Evolutionary conservation across 2,888 invertebrate species (phyloP), one percentile per base, ranked within the genome.

Genomic region (Dynastes hyllus): DNA sequence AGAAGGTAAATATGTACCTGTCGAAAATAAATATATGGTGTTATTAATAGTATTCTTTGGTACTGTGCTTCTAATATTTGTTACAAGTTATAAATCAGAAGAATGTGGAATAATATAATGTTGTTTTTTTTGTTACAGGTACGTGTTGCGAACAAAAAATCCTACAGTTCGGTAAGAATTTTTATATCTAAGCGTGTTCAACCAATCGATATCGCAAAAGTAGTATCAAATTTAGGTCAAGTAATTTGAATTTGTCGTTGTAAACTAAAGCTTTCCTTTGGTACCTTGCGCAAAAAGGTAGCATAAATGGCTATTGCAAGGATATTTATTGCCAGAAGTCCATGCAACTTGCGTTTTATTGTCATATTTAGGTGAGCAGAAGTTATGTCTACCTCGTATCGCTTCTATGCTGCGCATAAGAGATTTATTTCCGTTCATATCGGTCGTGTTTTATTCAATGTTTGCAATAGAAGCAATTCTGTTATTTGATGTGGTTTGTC

Each of bases 361-460:
- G 73, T 73, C 58, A 73, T 73, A 73, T 73, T 73, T 58, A 73
- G 73, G 40, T 73, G 61, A 29, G 40, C 73, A 73, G 22, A 73
- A 73, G 73, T 73, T 73, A 73, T 58, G 73, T 40, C 73, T 58
- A 73, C 58, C 40, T 40, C 69, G 51, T 69, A 29, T 69, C 29
- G 73, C 58, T 29, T 73, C 22, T 61, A 73, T 58, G 51, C 51
- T 51, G 13, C 29, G 51, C 50, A 51, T 13, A 45, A 0, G 61
- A 73, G 73, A 73, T 73, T 58, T 69, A 69, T 69, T 50, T 69
- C 51, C 16, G 22, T 51, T 51, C 22, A 69, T 51, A 51, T n/a
- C 69, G 69, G 45, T 29, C 22, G 27, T 69, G 69, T 69, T 27
- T 51, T 53, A 69, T 51, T 51, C 69, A 63, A 50, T 67, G 50